Evolutionary conservation across 2,888 invertebrate species (phyloP).

Genomic region (Agonopterix subpropinquella): DNA sequence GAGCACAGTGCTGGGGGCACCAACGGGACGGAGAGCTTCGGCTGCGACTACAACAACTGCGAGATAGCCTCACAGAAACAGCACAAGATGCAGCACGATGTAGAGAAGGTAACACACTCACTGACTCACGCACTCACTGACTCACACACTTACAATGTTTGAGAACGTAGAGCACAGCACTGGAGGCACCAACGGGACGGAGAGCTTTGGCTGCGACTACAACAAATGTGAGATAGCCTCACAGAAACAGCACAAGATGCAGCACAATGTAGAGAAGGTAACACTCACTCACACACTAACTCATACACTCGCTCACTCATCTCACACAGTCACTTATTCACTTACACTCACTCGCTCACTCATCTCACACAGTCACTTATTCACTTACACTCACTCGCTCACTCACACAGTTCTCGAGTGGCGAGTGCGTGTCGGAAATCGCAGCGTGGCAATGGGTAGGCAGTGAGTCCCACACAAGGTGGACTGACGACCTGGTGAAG

Average conservation of each 20-base stretch:
- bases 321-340: too few species aligned
- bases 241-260: conserved; percentile 64
- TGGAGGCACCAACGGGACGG: conserved; percentile 43
- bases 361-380: too few species aligned
- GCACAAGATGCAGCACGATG: conserved; percentile 67
- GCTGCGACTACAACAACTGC: conserved; percentile 59
- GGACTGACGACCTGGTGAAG: too few species aligned
- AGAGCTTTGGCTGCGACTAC: conserved; percentile 58
- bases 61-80: conserved; percentile 55
- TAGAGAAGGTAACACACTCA: conserved; percentile 50
- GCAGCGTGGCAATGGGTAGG: too few species aligned
- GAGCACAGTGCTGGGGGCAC: conserved; percentile 43
- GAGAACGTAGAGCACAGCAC: conserved; percentile 79
- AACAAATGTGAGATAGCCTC: conserved; percentile 55
- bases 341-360: too few species aligned
- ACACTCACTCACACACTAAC: too few species aligned
- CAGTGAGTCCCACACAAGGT: too few species aligned
- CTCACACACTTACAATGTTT: conserved; percentile 88
- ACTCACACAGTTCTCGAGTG: too few species aligned
- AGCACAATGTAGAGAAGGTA: conserved; percentile 70
- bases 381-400: conserved; percentile 3
- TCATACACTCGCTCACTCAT: too few species aligned
- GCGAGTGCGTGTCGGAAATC: too few species aligned
- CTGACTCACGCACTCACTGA: too few species aligned
- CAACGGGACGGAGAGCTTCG: conserved; percentile 53